These are phyloP conservation scores for Uria aalge DNA, from an alignment of 2,113 vertebrate genomes.

Conservation along the genomic window DNA sequence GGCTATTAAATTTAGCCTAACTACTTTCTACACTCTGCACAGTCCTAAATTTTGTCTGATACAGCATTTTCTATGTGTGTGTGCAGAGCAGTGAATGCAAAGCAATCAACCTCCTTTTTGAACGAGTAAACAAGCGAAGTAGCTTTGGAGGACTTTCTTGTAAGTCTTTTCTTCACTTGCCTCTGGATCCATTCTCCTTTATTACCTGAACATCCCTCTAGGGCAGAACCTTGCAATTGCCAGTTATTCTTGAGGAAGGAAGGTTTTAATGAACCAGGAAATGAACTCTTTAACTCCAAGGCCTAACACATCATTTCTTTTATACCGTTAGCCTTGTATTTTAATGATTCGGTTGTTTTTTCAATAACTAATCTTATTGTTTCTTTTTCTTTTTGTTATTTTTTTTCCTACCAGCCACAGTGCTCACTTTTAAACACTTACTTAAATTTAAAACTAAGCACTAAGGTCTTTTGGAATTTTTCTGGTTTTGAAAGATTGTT, in stretches of 20 bases:
- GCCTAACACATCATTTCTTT: background rate
- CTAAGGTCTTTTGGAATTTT: background rate
- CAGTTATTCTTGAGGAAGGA: background rate
- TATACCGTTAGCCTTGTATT: background rate
- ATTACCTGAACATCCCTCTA: background rate
- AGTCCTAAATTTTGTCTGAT: background rate
- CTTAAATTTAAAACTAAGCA: background rate
- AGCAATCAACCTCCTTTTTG: background rate
- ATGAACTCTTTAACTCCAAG: slow-evolving; percentile 43
- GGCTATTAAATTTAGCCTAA: background rate
- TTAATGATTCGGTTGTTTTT: background rate
- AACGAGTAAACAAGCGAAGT: background rate
- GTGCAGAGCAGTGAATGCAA: background rate
- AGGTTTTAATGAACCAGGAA: slow-evolving; percentile 46
- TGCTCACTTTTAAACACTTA: background rate
- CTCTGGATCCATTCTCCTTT: slow-evolving; percentile 28
- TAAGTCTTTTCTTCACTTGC: background rate
- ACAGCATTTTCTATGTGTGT: background rate
- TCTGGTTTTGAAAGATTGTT: background rate
- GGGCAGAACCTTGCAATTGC: slow-evolving; percentile 2
- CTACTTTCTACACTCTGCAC: background rate
- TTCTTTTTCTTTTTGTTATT: background rate
- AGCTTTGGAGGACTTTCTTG: background rate
- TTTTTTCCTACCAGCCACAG: background rate
- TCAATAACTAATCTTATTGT: background rate